Conservation (phyloP, 2,888 invertebrate species). For the Arrhopalites spinosus region DNA sequence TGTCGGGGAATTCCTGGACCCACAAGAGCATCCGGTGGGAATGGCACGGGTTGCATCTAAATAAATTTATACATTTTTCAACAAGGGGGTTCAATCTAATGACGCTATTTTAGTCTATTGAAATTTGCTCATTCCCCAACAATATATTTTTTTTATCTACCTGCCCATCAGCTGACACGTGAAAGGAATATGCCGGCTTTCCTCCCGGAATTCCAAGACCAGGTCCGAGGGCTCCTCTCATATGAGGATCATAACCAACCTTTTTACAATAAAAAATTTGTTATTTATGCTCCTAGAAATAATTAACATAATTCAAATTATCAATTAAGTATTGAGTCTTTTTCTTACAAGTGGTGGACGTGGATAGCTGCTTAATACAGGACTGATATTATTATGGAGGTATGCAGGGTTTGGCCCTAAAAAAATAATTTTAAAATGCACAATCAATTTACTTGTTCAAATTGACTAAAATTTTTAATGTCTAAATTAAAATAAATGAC, state of each 20-base stretch:
- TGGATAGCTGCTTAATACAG: slow-evolving; percentile 69
- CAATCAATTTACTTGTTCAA: too few species aligned
- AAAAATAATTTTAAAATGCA: slow-evolving; percentile 30
- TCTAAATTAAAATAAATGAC: too few species aligned
- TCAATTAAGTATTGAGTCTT: too few species aligned
- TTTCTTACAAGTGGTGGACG: slow-evolving; percentile 66
- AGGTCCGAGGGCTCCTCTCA: slow-evolving; percentile 69
- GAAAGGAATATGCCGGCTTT: slow-evolving; percentile 92
- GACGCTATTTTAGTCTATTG: too few species aligned
- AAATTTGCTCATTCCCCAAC: too few species aligned
- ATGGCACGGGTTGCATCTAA: slow-evolving; percentile 90
- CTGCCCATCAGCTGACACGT: slow-evolving; percentile 86
- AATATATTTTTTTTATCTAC: too few species aligned
- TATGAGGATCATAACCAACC: slow-evolving; percentile 72
- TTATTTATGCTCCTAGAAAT: too few species aligned
- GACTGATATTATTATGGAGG: slow-evolving; percentile 70
- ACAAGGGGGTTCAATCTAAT: too few species aligned
- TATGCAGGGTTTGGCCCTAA: slow-evolving; percentile 53
- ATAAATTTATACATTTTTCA: too few species aligned
- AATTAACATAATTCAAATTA: too few species aligned
- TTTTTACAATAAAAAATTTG: slow-evolving; percentile 58
- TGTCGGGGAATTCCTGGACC: slow-evolving; percentile 92
- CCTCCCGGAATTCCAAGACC: slow-evolving; percentile 62
- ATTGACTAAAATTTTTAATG: too few species aligned
- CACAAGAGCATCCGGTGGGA: slow-evolving; percentile 90